These are phyloP conservation scores for Watersipora subatra DNA, from an alignment of 1,140 invertebrate genomes.

Conservation along the genomic window DNA sequence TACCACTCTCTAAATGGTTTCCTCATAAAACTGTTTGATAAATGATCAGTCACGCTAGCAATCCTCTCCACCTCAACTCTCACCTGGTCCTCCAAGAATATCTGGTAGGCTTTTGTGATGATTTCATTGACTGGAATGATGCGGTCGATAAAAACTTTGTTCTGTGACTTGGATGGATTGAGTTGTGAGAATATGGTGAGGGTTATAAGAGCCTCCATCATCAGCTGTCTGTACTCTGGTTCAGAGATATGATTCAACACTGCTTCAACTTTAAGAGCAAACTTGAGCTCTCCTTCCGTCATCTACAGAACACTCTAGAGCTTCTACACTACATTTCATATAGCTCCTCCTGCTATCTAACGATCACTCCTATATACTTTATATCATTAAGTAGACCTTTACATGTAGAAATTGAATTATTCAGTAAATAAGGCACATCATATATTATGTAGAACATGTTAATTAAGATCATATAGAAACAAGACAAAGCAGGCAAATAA, in stretches of 20 bases:
- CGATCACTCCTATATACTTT: too few relatives aligned
- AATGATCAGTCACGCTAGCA: background rate
- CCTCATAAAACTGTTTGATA: background rate
- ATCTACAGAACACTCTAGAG: too few relatives aligned
- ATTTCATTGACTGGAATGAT: constrained; percentile 75
- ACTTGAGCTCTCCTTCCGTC: constrained; percentile 96
- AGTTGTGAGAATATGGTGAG: constrained; percentile 61
- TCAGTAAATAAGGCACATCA: too few relatives aligned
- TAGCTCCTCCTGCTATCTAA: too few relatives aligned
- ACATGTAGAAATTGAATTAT: too few relatives aligned
- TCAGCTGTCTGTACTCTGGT: constrained; percentile 92
- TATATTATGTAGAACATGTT: too few relatives aligned
- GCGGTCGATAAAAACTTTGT: constrained; percentile 61
- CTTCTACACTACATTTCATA: too few relatives aligned
- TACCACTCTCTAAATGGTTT: background rate
- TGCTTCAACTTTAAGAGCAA: constrained; percentile 92
- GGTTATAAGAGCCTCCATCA: constrained; percentile 94
- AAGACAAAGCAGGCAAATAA: too few relatives aligned
- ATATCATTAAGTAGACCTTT: too few relatives aligned
- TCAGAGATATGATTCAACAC: constrained; percentile 91
- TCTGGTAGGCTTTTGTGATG: constrained; percentile 80
- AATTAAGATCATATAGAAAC: too few relatives aligned
- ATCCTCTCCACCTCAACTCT: too few relatives aligned
- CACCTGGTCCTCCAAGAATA: constrained; percentile 93
- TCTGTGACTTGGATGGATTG: too few relatives aligned